These are phyloP conservation scores for Eidolon dupreanum DNA, from an alignment of 2,797 vertebrate species.

Conservation along the genomic window DNA sequence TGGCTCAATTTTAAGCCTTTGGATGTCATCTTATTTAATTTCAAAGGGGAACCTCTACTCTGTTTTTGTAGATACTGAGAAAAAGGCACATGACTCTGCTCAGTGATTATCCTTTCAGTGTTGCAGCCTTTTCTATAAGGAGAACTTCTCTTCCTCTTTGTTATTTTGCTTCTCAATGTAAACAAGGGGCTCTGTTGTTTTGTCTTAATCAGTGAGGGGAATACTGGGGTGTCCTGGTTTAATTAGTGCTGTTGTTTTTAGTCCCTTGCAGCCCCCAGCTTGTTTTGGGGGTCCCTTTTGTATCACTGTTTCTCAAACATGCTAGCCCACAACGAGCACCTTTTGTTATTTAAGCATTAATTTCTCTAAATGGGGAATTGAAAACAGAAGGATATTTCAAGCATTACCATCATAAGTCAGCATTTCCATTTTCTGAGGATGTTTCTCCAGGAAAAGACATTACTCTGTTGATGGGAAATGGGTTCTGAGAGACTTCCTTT, in stretches of 20 bases:
- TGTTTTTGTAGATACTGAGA: neutral
- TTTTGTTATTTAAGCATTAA: conserved; percentile 54
- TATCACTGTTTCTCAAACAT: neutral
- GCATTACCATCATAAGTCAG: neutral
- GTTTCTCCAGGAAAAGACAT: neutral
- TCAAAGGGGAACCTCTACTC: neutral
- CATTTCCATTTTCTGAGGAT: conserved; percentile 21
- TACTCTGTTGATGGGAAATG: neutral
- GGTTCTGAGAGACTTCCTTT: conserved; percentile 14
- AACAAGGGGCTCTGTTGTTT: neutral
- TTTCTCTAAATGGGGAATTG: neutral
- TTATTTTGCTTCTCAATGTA: neutral
- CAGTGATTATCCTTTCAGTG: neutral
- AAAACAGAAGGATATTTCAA: neutral
- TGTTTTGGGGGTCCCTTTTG: neutral
- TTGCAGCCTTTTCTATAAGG: neutral
- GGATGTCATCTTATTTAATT: neutral
- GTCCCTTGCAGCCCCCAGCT: neutral
- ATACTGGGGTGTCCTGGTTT: neutral
- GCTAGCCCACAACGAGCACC: neutral
- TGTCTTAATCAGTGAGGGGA: neutral
- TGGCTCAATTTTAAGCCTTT: neutral
- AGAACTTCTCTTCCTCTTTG: neutral
- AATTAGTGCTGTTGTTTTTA: neutral
- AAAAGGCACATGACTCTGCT: neutral